Evolutionary conservation across 2,797 vertebrate genomes (phyloP).

Genomic region (Ataeniobius toweri): DNA sequence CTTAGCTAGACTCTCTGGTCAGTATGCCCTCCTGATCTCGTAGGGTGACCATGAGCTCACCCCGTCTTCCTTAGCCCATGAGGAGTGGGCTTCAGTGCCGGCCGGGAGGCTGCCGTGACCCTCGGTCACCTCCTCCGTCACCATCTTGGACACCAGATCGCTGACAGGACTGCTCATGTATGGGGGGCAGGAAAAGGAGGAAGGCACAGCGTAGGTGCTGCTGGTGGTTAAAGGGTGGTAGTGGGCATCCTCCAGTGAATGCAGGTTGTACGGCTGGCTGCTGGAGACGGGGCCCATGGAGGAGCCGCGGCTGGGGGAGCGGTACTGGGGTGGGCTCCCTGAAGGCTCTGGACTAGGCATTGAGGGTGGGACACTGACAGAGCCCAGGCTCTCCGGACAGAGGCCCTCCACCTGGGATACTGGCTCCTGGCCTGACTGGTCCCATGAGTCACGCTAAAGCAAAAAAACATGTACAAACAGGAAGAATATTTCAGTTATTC

Average conservation of each 20-base stretch:
- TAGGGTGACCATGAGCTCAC: conserved; percentile 85
- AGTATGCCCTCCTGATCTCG: conserved; percentile 87
- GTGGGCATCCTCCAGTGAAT: conserved; percentile 87
- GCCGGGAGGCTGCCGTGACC: conserved; percentile 48
- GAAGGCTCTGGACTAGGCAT: conserved; percentile 79
- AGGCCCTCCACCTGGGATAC: conserved; percentile 79
- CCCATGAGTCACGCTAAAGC: conserved; percentile 90
- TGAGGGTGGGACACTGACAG: conserved; percentile 67
- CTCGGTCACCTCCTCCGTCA: conserved; percentile 75
- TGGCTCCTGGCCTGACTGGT: conserved; percentile 80
- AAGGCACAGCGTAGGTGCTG: conserved; percentile 71
- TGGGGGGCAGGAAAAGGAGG: conserved; percentile 80
- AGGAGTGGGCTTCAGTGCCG: conserved; percentile 65
- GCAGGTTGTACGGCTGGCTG: conserved; percentile 84
- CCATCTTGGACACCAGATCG: conserved; percentile 83
- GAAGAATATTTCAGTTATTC: conserved; percentile 13
- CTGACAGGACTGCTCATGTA: conserved; percentile 78
- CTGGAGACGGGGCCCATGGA: conserved; percentile 67
- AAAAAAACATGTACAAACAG: conserved; percentile 29
- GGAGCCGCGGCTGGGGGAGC: conserved; percentile 78
- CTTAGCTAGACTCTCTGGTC: conserved; percentile 33
- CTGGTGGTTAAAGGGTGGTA: conserved; percentile 72
- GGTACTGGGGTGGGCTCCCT: conserved; percentile 77
- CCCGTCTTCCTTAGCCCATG: conserved; percentile 89
- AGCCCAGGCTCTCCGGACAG: conserved; percentile 78